Conservation (phyloP, 2,797 vertebrate species). For the Steatocranus sp. region DNA sequence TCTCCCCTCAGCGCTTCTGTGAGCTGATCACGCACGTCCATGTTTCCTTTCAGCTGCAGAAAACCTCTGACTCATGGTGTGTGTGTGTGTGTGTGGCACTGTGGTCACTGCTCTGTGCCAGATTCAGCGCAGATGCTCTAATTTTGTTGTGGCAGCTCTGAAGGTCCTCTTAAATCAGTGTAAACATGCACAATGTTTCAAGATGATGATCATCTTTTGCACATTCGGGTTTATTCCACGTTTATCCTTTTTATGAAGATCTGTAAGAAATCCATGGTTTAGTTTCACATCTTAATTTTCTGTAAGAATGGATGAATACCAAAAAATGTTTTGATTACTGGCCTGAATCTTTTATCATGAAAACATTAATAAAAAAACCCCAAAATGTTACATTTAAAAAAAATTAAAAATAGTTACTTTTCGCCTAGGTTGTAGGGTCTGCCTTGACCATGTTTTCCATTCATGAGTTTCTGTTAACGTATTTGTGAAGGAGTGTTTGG, state of each 20-base stretch:
- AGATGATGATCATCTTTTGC: not conserved
- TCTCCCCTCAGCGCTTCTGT: not conserved
- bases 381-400: not conserved
- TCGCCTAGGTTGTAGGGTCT: not conserved
- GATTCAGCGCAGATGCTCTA: not conserved
- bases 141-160: not conserved
- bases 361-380: not conserved
- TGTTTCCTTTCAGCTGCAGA: not conserved
- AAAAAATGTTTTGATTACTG: not conserved
- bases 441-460: not conserved
- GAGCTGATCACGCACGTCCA: not conserved
- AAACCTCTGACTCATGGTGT: not conserved
- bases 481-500: not conserved
- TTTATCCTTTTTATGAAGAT: not conserved
- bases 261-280: not conserved
- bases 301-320: not conserved
- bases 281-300: not conserved
- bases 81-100: not conserved
- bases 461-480: not conserved
- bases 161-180: not conserved
- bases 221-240: fast-evolving
- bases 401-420: not conserved
- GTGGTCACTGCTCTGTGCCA: not conserved
- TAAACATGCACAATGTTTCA: not conserved
- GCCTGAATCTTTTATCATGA: not conserved